phyloP scores from a whole-genome alignment of 2,888 invertebrate genomes.

The Antheraea assamensis region DNA sequence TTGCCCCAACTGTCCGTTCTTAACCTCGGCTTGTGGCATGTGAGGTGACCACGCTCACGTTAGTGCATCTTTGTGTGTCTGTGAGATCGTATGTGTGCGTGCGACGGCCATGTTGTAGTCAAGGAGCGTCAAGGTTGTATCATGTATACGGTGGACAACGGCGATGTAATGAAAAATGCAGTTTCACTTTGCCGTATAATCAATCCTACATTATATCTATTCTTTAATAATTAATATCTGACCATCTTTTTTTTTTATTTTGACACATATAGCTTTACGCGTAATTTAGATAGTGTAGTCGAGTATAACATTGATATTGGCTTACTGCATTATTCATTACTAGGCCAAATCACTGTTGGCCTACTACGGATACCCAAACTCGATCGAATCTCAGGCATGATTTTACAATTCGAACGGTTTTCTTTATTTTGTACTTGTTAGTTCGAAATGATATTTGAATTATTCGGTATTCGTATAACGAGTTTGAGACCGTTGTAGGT shows the following conservation, averaged over 20 bases:
- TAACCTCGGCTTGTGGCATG: slow-evolving; percentile 96
- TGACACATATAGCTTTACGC: background rate
- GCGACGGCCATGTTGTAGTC: slow-evolving; percentile 76
- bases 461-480: background rate
- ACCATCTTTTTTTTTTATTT: background rate
- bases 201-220: background rate
- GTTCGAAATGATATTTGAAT: background rate
- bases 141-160: slow-evolving; percentile 11
- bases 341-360: background rate
- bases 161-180: slow-evolving; percentile 15
- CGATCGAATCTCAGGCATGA: background rate
- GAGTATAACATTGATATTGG: background rate
- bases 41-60: slow-evolving; percentile 87
- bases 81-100: slow-evolving; percentile 64
- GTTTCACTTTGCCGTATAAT: slow-evolving; percentile 1
- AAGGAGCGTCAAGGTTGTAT: slow-evolving; percentile 75
- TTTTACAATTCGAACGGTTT: slow-evolving; percentile 1
- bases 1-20: slow-evolving; percentile 92
- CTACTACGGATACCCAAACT: slow-evolving; percentile 3
- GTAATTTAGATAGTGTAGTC: background rate
- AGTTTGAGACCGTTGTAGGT: background rate
- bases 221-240: background rate
- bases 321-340: slow-evolving; percentile 13
- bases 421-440: background rate
- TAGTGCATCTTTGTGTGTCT: slow-evolving; percentile 61